Percentiles rank a stretch among this genome's conserved stretches.
These are phyloP conservation scores for Dipodomys spectabilis DNA, from an alignment of 2,113 vertebrate species.

Conservation along the genomic window DNA sequence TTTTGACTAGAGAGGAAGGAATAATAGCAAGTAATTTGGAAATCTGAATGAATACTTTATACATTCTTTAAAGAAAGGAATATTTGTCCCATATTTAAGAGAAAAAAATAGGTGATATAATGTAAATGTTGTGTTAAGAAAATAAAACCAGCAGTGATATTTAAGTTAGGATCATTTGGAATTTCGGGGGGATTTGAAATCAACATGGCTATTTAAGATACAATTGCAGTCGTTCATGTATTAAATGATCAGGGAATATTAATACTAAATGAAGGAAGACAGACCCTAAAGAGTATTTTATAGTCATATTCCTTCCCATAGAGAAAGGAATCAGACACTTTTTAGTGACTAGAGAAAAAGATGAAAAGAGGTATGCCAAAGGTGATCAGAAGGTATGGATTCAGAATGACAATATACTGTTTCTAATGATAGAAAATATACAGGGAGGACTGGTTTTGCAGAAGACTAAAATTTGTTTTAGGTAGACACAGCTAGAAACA, in stretches of 20 bases:
- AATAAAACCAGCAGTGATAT: constrained; percentile 1
- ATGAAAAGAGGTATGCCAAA: neutral
- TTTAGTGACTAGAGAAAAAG: neutral
- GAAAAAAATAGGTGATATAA: neutral
- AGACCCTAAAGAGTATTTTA: neutral
- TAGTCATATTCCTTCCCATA: neutral
- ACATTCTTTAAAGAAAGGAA: neutral
- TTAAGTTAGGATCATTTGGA: neutral
- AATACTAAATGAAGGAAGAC: neutral
- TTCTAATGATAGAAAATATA: neutral
- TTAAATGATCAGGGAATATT: neutral
- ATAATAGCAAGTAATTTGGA: constrained; percentile 38
- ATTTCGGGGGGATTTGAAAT: constrained; percentile 21
- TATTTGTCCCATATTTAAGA: neutral
- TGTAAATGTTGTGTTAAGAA: constrained; percentile 29
- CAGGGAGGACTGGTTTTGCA: neutral
- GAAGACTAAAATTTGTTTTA: neutral
- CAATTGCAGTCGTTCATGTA: neutral
- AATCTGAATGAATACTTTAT: neutral
- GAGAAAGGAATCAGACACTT: constrained; percentile 19
- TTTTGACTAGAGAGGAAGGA: neutral
- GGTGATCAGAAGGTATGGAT: neutral
- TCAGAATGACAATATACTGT: neutral
- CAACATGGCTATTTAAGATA: neutral
- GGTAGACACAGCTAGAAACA: neutral